Percentiles rank a stretch among this genome's conserved stretches.
These are phyloP conservation scores for Apus apus DNA, from an alignment of 2,113 vertebrate genomes.

Conservation along the genomic window DNA sequence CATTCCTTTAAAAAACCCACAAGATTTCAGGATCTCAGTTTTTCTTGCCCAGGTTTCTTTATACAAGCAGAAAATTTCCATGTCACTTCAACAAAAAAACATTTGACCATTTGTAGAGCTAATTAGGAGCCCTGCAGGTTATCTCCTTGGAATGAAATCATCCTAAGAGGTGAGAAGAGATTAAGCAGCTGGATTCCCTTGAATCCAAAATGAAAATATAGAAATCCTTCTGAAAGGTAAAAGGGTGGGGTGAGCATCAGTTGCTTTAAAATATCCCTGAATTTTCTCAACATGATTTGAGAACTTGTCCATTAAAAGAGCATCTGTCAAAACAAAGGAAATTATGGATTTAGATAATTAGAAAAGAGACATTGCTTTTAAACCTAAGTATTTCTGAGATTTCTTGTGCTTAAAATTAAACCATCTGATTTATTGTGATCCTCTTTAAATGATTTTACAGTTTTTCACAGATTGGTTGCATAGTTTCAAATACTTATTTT, in stretches of 20 bases:
- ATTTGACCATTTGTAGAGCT: conserved; percentile 63
- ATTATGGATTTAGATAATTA: conserved; percentile 36
- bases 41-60: neutral
- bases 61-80: neutral
- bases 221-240: conserved; percentile 50
- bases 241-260: conserved; percentile 51
- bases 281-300: conserved; percentile 12
- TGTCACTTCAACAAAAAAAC: conserved; percentile 23
- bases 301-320: conserved; percentile 25
- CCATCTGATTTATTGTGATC: neutral
- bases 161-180: conserved; percentile 74
- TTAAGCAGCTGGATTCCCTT: conserved; percentile 67
- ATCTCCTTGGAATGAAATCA: conserved; percentile 63
- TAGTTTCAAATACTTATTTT: neutral
- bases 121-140: conserved; percentile 68
- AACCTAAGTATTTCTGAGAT: neutral
- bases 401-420: neutral
- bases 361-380: neutral
- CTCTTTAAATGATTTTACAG: neutral
- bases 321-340: conserved; percentile 72
- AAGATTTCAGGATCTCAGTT: neutral
- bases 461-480: neutral
- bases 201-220: conserved; percentile 78
- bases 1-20: neutral
- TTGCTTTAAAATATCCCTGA: conserved; percentile 14